A percentile compares a stretch with the other conserved stretches of the same genome.
phyloP scores from a whole-genome alignment of 1,140 invertebrate genomes.

The Chironomus striatipennis region DNA sequence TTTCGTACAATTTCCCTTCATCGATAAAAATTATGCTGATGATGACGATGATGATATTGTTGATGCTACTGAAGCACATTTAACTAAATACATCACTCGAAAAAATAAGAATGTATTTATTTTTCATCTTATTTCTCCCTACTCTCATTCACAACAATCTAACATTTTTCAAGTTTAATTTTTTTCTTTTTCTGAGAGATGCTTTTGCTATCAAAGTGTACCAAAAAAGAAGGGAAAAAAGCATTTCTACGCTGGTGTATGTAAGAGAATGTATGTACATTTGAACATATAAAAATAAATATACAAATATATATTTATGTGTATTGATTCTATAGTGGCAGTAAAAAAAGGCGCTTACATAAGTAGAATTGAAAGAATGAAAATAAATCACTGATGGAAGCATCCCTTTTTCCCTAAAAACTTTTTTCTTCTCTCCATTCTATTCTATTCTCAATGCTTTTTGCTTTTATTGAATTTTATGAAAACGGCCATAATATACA shows the following conservation, averaged over 20 bases:
- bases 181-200: too few relatives aligned
- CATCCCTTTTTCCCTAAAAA: not conserved
- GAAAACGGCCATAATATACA: not conserved
- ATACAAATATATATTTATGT: too few relatives aligned
- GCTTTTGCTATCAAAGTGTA: too few relatives aligned
- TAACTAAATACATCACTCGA: constrained; percentile 13
- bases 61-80: constrained; percentile 7
- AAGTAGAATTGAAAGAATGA: not conserved
- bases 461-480: not conserved
- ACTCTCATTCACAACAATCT: not conserved
- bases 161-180: too few relatives aligned
- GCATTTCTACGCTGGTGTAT: too few relatives aligned
- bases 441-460: not conserved
- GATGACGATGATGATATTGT: not conserved
- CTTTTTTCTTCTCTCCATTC: too few relatives aligned
- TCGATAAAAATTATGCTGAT: not conserved
- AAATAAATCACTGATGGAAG: constrained; percentile 13
- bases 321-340: not conserved
- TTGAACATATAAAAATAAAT: too few relatives aligned
- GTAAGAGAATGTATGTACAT: too few relatives aligned
- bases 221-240: too few relatives aligned
- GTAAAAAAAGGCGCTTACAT: constrained; percentile 5
- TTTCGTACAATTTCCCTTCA: not conserved
- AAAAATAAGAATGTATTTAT: not conserved
- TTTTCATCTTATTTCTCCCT: not conserved